Base-by-base conservation (phyloP, 2,113 vertebrate species). In the Onychostruthus taczanowskii region DNA sequence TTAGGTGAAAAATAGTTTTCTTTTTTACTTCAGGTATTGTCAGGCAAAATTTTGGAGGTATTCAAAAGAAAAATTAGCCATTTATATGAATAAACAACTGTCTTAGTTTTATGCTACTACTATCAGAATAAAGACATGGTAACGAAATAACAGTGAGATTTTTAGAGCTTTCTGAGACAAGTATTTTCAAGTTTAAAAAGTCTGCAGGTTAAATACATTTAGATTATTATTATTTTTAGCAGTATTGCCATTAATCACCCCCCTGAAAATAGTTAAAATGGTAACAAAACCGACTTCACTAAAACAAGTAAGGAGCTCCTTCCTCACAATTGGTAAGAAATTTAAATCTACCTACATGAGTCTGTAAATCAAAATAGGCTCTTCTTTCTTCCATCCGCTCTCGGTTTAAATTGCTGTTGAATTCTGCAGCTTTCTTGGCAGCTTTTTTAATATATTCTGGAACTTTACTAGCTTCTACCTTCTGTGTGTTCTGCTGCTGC, bases 381-480 rank as follows among this genome's bases (percentile, higher is more conserved):
- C 99, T 98, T 95, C 99, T 98, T 95, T 99, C 99, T 90, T 99
- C 99, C 99, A 99, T 99, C 22, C 99, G 98, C 58, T 99, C 99
- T 91, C 99, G 97, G 92, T 99, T 99, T 84, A 99, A 98, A 96
- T 98, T 99, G 95, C 98, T 99, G 97, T 99, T 99, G 90, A 99
- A 99, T 79, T 99, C 99, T 1, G 99, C 99, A 44, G 99, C 99
- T 93, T 99, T 99, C 94, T 98, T 99, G 67, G 99, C 99, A 67
- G 99, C 99, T 94, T 99, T 99, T 98, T 99, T 99, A 66, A 99
- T 99, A 86, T 99, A 99, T 93, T 99, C 99, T 3, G 99, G 99
- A 89, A 99, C 99, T 97, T 99, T 99, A 96, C 99, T 99, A 93
- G 99, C 99, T 96, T 99, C 99, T 24, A 99, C 99, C 92, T 99